phyloP scores from a whole-genome alignment of 2,113 vertebrate species.

The Nannobrachium achirus region DNA sequence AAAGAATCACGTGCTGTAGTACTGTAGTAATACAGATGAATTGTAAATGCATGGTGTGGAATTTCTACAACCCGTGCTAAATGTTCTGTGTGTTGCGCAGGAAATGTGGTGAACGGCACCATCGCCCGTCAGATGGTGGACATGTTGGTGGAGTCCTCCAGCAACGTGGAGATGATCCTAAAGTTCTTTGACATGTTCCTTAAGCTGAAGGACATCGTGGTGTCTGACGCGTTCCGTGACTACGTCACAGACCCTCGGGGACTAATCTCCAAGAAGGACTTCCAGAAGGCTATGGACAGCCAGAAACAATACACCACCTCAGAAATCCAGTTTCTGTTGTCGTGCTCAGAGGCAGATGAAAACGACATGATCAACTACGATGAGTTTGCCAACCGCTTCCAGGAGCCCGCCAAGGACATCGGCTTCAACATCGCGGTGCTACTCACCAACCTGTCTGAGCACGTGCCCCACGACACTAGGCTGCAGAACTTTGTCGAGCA shows the following conservation, averaged over 20 bases:
- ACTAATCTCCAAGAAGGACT: conserved; percentile 97
- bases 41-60: no score
- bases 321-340: conserved; percentile 95
- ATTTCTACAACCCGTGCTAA: neutral
- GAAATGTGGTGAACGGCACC: conserved; percentile 94
- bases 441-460: conserved; percentile 92
- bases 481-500: conserved; percentile 89
- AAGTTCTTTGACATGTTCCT: conserved; percentile 99
- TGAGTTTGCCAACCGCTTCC: conserved; percentile 91
- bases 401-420: conserved; percentile 94
- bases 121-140: conserved; percentile 99
- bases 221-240: conserved; percentile 92
- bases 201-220: conserved; percentile 95
- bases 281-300: conserved; percentile 98
- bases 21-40: no score
- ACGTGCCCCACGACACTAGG: conserved; percentile 91
- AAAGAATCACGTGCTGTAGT: no score
- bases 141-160: conserved; percentile 97
- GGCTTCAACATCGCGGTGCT: conserved; percentile 96
- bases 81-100: conserved; percentile 64
- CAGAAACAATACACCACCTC: conserved; percentile 92
- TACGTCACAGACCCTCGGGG: conserved; percentile 91
- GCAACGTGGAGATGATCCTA: conserved; percentile 97
- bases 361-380: conserved; percentile 97
- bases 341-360: conserved; percentile 94